phyloP scores from a whole-genome alignment of 1,140 invertebrate genomes.

The Tetraneura akinire region DNA sequence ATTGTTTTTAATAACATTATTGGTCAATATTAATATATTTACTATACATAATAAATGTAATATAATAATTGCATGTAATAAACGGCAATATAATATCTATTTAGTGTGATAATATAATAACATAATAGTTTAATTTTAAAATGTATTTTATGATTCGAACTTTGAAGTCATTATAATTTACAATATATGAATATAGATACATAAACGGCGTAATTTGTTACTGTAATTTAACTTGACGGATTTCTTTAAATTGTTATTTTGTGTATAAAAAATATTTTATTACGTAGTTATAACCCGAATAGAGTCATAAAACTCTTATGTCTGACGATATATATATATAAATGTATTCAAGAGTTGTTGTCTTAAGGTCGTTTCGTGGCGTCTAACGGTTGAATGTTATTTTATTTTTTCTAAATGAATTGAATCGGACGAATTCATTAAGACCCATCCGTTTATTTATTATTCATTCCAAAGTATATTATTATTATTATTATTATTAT shows the following conservation, averaged over 20 bases:
- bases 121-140: too few relatives aligned
- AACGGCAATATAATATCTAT: too few relatives aligned
- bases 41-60: too few relatives aligned
- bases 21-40: too few relatives aligned
- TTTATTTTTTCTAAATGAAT: not conserved
- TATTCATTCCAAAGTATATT: not conserved
- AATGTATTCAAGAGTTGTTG: conserved; percentile 14
- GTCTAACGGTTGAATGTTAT: not conserved
- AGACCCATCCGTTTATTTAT: not conserved
- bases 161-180: too few relatives aligned
- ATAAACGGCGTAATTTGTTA: conserved; percentile 13
- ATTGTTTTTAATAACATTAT: too few relatives aligned
- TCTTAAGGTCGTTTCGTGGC: conserved; percentile 1
- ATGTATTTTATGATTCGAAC: conserved; percentile 2
- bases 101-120: too few relatives aligned
- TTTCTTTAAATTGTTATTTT: not conserved
- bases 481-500: too few relatives aligned
- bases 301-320: conserved; percentile 22
- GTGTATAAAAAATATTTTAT: conserved; percentile 11
- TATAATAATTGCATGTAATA: too few relatives aligned
- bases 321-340: too few relatives aligned
- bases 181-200: not conserved
- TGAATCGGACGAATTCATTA: not conserved
- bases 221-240: conserved; percentile 17
- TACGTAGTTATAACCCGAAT: conserved; percentile 7